Evolutionary conservation across 2,113 vertebrate species (phyloP).

Genomic region (Prochilodus magdalenae): DNA sequence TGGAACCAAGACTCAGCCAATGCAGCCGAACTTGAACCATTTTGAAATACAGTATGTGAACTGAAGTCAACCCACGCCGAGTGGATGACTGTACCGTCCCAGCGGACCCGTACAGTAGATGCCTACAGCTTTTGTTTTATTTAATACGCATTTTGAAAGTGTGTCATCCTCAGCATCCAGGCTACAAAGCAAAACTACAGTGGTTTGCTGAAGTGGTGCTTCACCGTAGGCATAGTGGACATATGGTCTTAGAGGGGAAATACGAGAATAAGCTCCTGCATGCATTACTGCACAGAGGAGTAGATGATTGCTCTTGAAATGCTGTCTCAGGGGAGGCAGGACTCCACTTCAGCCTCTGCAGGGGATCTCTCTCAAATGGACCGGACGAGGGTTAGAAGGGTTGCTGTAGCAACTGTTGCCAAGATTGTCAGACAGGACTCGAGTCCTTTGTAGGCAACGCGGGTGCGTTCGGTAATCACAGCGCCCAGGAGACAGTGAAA

Average conservation of each 20-base stretch:
- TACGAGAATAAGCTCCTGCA: constrained; percentile 8
- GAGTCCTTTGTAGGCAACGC: constrained; percentile 31
- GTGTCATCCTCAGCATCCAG: constrained; percentile 31
- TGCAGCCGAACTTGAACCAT: neutral
- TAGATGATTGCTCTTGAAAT: constrained; percentile 39
- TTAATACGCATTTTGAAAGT: constrained; percentile 32
- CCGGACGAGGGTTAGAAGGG: constrained; percentile 28
- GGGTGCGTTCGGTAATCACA: constrained; percentile 39
- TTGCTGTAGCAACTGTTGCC: constrained; percentile 60
- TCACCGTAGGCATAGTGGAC: constrained; percentile 13
- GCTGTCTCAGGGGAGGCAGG: constrained; percentile 21
- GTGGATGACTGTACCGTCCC: neutral
- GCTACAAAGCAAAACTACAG: constrained; percentile 29
- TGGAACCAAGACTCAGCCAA: neutral
- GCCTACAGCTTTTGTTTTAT: constrained; percentile 27
- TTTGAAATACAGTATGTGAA: neutral
- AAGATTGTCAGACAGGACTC: constrained; percentile 37
- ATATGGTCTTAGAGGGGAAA: constrained; percentile 15
- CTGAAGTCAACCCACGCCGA: neutral
- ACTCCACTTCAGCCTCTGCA: constrained; percentile 26
- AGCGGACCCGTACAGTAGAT: neutral
- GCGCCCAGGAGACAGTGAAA: constrained; percentile 32
- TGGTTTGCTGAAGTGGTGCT: constrained; percentile 13
- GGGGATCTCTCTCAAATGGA: constrained; percentile 21
- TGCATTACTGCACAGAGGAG: constrained; percentile 25